Evolutionary conservation across 2,797 vertebrate genomes (phyloP).

Genomic region (Triplophysa bombifrons): DNA sequence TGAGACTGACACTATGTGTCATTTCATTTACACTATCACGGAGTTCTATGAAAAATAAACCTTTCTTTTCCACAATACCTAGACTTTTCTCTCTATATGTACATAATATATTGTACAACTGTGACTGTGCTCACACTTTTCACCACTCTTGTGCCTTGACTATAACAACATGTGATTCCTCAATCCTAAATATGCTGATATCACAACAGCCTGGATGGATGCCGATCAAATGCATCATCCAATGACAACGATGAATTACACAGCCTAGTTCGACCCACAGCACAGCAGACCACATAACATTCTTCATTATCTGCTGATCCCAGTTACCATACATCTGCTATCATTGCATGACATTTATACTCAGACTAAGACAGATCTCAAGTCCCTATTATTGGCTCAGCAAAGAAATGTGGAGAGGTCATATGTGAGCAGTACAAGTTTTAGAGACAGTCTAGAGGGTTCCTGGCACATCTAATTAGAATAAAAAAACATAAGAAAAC

Average conservation of each 20-base stretch:
- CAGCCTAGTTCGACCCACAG: neutral
- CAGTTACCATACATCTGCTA: neutral
- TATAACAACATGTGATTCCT: constrained; percentile 10
- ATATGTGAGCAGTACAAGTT: neutral
- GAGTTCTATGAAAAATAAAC: constrained; percentile 59
- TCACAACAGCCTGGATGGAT: neutral
- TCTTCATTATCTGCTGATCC: neutral
- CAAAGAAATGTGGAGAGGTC: neutral
- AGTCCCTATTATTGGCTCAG: neutral
- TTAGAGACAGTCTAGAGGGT: neutral
- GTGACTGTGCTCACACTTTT: neutral
- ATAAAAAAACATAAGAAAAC: constrained; percentile 10
- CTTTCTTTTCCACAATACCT: constrained; percentile 32
- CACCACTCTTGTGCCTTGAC: constrained; percentile 32
- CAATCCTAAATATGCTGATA: neutral
- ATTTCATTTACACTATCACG: constrained; percentile 30
- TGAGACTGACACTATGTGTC: neutral
- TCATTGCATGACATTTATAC: neutral
- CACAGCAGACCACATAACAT: neutral
- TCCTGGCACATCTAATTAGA: neutral
- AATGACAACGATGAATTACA: constrained; percentile 5
- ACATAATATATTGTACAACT: constrained; percentile 33
- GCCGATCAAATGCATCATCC: constrained; percentile 4
- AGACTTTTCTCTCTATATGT: constrained; percentile 13
- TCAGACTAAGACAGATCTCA: neutral